Conservation (phyloP, 2,113 vertebrate species). For the Eptatretus burgeri region DNA sequence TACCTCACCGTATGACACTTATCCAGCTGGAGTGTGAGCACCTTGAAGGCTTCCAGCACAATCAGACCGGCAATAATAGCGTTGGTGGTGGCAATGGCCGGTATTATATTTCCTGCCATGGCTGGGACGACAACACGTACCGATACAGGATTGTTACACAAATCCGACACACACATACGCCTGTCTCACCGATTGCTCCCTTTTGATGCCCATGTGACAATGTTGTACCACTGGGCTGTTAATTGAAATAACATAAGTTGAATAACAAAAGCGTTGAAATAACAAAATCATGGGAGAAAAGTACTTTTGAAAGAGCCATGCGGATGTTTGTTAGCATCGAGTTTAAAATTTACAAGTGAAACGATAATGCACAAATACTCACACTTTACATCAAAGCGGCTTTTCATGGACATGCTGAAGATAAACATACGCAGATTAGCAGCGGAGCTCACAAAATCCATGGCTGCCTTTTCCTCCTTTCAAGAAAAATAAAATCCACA, state of each 20-base stretch:
- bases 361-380: slow-evolving; percentile 14
- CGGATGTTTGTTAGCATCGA: too few species aligned
- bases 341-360: too few species aligned
- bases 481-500: slow-evolving; percentile 12
- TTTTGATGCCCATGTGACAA: too few species aligned
- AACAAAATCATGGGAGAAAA: too few species aligned
- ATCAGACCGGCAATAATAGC: slow-evolving; percentile 84
- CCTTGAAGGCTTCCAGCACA: slow-evolving; percentile 64
- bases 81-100: slow-evolving; percentile 92
- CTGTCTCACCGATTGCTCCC: neutral
- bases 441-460: slow-evolving; percentile 89
- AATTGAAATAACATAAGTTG: too few species aligned
- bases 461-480: slow-evolving; percentile 65
- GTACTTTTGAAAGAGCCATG: too few species aligned
- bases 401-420: slow-evolving; percentile 98
- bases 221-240: too few species aligned
- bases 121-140: slow-evolving; percentile 20
- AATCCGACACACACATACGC: neutral
- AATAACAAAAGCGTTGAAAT: neutral
- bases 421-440: slow-evolving; percentile 86
- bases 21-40: slow-evolving; percentile 56
- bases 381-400: slow-evolving; percentile 93
- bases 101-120: slow-evolving; percentile 97
- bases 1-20: slow-evolving; percentile 57
- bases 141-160: neutral